phyloP scores from a whole-genome alignment of 2,797 vertebrate species.

The Adrianichthys oophorus region DNA sequence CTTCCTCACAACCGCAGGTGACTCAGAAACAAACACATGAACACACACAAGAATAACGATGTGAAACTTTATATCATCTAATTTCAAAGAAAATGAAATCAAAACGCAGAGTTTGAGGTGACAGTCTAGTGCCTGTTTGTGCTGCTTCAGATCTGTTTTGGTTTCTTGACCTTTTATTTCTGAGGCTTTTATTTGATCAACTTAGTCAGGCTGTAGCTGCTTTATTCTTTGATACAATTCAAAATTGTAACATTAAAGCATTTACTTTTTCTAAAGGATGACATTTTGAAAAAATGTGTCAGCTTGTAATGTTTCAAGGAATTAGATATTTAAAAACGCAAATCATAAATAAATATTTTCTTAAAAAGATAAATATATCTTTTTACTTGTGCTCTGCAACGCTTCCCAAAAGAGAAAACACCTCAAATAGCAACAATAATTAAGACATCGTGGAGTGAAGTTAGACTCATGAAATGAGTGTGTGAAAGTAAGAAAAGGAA shows the following conservation, averaged over 20 bases:
- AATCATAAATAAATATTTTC: too few species aligned
- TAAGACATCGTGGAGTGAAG: conserved; percentile 8
- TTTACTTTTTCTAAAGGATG: too few species aligned
- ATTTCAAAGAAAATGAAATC: conserved; percentile 71
- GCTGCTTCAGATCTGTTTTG: conserved; percentile 12
- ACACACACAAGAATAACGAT: conserved; percentile 58
- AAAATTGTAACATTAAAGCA: too few species aligned
- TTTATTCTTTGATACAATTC: too few species aligned
- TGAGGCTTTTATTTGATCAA: too few species aligned
- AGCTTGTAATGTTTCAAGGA: too few species aligned
- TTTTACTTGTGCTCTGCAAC: too few species aligned
- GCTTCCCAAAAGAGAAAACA: background rate
- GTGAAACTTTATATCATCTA: conserved; percentile 66
- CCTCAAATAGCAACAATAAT: background rate
- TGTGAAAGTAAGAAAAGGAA: conserved; percentile 17
- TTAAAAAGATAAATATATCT: too few species aligned
- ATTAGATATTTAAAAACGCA: too few species aligned
- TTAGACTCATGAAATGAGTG: conserved; percentile 8
- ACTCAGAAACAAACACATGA: conserved; percentile 64
- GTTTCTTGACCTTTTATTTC: conserved; percentile 4
- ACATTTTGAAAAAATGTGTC: too few species aligned
- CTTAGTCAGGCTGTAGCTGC: too few species aligned
- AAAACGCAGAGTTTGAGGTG: conserved; percentile 34
- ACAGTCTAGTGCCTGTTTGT: conserved; percentile 12
- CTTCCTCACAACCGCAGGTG: conserved; percentile 59